Evolutionary conservation across 2,797 vertebrate genomes (phyloP).

Genomic region (Enteromius unitaeniatus): DNA sequence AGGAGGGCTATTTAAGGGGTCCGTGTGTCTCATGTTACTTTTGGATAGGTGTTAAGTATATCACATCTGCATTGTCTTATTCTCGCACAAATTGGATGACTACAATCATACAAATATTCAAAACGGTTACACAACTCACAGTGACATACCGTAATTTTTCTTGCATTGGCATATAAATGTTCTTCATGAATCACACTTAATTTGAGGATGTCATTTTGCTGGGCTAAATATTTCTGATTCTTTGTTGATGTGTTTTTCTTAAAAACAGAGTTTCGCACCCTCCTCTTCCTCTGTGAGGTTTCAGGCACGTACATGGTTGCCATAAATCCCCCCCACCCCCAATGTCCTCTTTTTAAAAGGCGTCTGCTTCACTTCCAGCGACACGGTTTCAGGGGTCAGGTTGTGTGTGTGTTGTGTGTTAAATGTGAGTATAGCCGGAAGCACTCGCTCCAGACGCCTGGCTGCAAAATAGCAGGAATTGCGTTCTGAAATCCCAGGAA

Average conservation of each 20-base stretch:
- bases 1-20: constrained; percentile 27
- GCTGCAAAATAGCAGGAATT: constrained; percentile 72
- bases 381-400: constrained; percentile 29
- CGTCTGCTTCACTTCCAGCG: constrained; percentile 50
- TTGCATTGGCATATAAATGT: not conserved
- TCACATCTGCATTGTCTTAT: constrained; percentile 26
- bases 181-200: not conserved
- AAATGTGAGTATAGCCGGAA: constrained; percentile 63
- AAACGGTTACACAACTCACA: not conserved
- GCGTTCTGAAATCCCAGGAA: constrained; percentile 74
- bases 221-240: not conserved
- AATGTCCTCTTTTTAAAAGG: constrained; percentile 36
- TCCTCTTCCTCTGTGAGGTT: not conserved
- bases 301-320: constrained; percentile 34
- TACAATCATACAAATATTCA: not conserved
- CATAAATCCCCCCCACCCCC: not conserved
- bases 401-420: constrained; percentile 26
- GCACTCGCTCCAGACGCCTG: constrained; percentile 70
- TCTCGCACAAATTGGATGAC: not conserved
- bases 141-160: not conserved
- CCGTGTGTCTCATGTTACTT: constrained; percentile 13
- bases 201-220: not conserved
- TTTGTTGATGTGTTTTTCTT: constrained; percentile 1
- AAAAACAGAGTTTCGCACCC: not conserved
- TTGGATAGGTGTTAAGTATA: constrained; percentile 17